phyloP scores from a whole-genome alignment of 2,888 invertebrate genomes.

The Tenthredo mesomela region DNA sequence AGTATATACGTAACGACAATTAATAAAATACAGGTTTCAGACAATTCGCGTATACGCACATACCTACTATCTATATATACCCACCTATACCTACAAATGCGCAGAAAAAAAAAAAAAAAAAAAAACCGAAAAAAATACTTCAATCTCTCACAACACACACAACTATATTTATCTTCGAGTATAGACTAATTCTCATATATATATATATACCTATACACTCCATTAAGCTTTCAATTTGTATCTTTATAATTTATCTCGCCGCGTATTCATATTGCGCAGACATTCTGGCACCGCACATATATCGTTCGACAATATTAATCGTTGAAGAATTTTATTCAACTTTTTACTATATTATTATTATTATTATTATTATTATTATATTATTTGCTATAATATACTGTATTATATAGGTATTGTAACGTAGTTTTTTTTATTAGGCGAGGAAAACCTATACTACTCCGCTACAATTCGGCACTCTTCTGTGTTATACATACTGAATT shows the following conservation, averaged over 20 bases:
- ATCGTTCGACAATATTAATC: no score
- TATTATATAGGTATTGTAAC: no score
- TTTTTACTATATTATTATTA: not conserved
- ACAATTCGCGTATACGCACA: not conserved
- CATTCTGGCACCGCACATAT: no score
- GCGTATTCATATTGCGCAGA: no score
- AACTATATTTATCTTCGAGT: not conserved
- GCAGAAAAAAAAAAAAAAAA: not conserved
- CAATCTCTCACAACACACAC: not conserved
- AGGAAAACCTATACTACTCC: no score
- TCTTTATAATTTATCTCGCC: not conserved
- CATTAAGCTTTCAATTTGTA: not conserved
- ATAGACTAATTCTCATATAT: not conserved
- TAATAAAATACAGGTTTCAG: conserved; percentile 38
- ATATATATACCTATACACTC: no score
- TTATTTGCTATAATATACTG: not conserved
- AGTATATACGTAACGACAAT: conserved; percentile 16
- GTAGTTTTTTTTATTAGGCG: no score
- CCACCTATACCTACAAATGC: not conserved
- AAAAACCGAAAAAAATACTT: not conserved
- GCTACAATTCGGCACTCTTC: no score
- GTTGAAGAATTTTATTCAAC: not conserved
- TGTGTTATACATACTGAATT: no score
- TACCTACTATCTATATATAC: no score
- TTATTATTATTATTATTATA: not conserved